Conservation (phyloP, 2,888 invertebrate species). For the Philhelius pedissequus region DNA sequence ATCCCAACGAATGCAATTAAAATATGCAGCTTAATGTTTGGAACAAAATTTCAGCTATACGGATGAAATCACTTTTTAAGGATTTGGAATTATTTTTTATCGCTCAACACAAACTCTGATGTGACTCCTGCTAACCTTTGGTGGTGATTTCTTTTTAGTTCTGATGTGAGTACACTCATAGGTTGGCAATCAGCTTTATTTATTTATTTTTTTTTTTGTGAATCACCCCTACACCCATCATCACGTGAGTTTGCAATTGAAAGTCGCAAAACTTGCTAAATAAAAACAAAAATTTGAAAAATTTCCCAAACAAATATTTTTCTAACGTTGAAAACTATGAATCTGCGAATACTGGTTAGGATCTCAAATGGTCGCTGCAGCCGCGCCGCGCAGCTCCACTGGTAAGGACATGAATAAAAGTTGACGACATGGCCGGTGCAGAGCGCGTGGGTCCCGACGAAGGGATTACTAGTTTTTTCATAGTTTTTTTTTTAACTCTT, state of each 20-base stretch:
- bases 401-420: conserved; percentile 43
- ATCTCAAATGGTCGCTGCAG: conserved; percentile 12
- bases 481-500: conserved; percentile 2
- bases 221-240: background rate
- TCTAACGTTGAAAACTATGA: conserved; percentile 40
- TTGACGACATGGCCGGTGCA: conserved; percentile 27
- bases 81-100: conserved; percentile 33
- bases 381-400: too few species aligned
- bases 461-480: conserved; percentile 36
- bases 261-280: conserved; percentile 31
- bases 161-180: conserved; percentile 1
- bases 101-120: conserved; percentile 2
- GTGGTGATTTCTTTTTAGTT: conserved; percentile 9
- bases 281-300: conserved; percentile 13
- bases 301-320: conserved; percentile 28
- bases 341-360: conserved; percentile 16
- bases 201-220: conserved; percentile 2
- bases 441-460: background rate
- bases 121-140: conserved; percentile 26
- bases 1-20: conserved; percentile 60
- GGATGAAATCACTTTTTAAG: conserved; percentile 60
- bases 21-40: conserved; percentile 65
- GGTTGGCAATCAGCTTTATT: conserved; percentile 29
- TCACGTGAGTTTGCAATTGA: conserved; percentile 34
- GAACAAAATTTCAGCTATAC: conserved; percentile 54